A percentile compares a stretch with the other conserved stretches of the same genome.
Evolutionary conservation across 1,140 invertebrate species (phyloP).

Genomic region (Aphelenchoides avenae): DNA sequence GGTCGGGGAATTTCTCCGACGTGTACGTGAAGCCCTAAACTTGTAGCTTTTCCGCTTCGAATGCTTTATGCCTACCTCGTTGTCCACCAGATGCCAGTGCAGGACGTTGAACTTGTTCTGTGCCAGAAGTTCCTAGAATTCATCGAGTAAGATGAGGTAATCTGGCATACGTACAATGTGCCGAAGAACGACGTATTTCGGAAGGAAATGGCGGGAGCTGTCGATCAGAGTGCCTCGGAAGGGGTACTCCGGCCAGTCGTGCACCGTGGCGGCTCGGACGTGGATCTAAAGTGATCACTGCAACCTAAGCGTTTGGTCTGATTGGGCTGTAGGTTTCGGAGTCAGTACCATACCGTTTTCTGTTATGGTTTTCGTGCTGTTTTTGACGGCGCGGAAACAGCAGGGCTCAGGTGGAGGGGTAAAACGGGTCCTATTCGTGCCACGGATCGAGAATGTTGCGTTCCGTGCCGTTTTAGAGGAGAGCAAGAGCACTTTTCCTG

Average conservation of each 20-base stretch:
- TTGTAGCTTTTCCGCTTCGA: too few relatives aligned
- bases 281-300: slow-evolving; percentile 32
- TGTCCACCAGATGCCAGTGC: slow-evolving; percentile 70
- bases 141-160: neutral
- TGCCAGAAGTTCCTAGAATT: slow-evolving; percentile 41
- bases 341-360: too few relatives aligned
- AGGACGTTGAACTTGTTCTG: slow-evolving; percentile 64
- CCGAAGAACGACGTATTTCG: slow-evolving; percentile 27
- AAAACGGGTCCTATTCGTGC: too few relatives aligned
- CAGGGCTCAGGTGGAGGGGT: too few relatives aligned
- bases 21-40: slow-evolving; percentile 66
- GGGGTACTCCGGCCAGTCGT: slow-evolving; percentile 47
- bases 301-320: too few relatives aligned
- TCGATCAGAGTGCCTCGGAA: slow-evolving; percentile 40
- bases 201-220: slow-evolving; percentile 42
- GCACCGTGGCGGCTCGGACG: slow-evolving; percentile 34
- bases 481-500: too few relatives aligned
- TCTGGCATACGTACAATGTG: slow-evolving; percentile 46
- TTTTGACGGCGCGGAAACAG: too few relatives aligned
- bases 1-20: slow-evolving; percentile 64
- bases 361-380: too few relatives aligned
- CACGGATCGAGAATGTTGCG: too few relatives aligned
- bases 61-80: too few relatives aligned
- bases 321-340: too few relatives aligned
- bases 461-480: too few relatives aligned